phyloP scores from a whole-genome alignment of 2,888 invertebrate genomes.

The Bugula neritina region DNA sequence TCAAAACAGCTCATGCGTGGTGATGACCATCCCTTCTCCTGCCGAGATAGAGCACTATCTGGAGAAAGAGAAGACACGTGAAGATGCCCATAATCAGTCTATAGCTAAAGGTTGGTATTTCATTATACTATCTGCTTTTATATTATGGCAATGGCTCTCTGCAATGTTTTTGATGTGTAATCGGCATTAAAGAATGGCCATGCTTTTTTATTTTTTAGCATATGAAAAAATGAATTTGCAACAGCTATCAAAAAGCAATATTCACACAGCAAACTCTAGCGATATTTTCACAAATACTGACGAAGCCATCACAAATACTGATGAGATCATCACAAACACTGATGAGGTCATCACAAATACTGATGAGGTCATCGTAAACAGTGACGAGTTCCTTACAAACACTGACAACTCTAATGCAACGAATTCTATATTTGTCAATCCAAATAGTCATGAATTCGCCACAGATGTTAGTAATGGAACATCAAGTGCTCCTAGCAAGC shows the following conservation, averaged over 20 bases:
- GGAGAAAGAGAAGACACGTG: conserved; percentile 29
- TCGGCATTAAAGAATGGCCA: no score
- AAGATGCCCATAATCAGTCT: no score
- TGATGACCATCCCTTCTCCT: conserved; percentile 62
- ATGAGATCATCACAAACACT: not conserved
- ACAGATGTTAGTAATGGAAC: not conserved
- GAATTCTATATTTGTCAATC: not conserved
- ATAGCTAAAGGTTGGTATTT: no score
- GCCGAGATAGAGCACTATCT: conserved; percentile 56
- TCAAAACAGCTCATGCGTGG: conserved; percentile 62
- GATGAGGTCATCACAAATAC: not conserved
- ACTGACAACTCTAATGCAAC: not conserved
- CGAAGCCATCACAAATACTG: not conserved
- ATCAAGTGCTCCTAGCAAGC: not conserved
- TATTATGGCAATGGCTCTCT: no score
- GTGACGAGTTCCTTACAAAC: not conserved
- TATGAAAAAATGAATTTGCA: no score
- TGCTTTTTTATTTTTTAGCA: no score
- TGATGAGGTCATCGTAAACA: not conserved
- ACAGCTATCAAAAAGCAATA: no score
- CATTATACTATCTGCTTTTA: no score
- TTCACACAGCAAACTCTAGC: not conserved
- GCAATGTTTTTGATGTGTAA: no score
- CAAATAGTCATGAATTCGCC: not conserved
- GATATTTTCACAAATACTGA: not conserved